Base-by-base conservation (phyloP, 2,888 invertebrate species). In the Drosophila mercatorum region DNA sequence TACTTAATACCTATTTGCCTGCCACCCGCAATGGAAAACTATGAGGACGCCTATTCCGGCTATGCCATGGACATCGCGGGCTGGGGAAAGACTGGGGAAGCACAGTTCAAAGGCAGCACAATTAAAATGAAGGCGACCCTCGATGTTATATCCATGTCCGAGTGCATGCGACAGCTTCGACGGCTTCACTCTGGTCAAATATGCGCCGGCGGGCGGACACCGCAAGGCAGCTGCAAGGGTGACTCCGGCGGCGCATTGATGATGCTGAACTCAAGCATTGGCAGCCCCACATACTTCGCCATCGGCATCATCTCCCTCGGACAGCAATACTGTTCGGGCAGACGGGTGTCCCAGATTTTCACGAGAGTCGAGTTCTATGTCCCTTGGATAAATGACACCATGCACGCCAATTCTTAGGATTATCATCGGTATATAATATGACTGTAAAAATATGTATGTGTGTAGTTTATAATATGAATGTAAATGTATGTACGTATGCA, bases 1-100 rank as follows among this genome's bases (percentile, higher is more conserved):
- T 95, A 90, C 73, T 75, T 95, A n/a, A 91, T 92, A 58, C 95
- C 95, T 0, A 94, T 95, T 57, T 95, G 95, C 82, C 84, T 95
- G 36, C 95, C 95, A 1, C 75, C 89, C 2, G 78, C 76, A 2
- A 55, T 77, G 0, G 26, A 70, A 0, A 74, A 92, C 1, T 75
- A 88, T n/a, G 85, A 56, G 0, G 88, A 92, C 68, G 80, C 77
- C 3, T 93, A 92, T 69, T 92, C 78, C 5, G 93, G 93, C 0
- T 72, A 90, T 2, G 92, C 91, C 14, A 88, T 95, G 66, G 92
- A 91, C 40, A 94, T 94, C 0, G 94, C 95, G 11, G 95, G 95
- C 5, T 95, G 95, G 95, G 95, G 95, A 10, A 94, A 93, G 78
- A 95, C 95, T 1, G 95, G 94, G 84, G 92, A 92, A 0, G 28